These are phyloP conservation scores for Camponotus fellah DNA, from an alignment of 2,888 invertebrate genomes.

Conservation along the genomic window DNA sequence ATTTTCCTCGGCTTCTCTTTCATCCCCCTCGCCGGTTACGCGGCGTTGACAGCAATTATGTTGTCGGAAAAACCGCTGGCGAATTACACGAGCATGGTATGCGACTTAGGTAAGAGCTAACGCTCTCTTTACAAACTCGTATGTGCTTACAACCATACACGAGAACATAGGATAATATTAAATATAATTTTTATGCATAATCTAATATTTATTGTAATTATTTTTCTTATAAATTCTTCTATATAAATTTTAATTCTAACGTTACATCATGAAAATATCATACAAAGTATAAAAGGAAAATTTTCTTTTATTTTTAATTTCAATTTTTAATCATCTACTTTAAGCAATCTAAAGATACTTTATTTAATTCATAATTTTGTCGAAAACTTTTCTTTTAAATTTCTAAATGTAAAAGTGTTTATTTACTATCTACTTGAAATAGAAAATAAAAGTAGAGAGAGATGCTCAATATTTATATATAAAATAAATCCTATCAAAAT, in stretches of 20 bases:
- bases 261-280: neutral
- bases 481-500: no score
- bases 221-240: neutral
- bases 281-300: neutral
- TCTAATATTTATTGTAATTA: neutral
- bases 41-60: conserved; percentile 67
- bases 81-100: conserved; percentile 76
- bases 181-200: neutral
- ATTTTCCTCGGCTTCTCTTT: conserved; percentile 38
- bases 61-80: conserved; percentile 75
- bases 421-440: no score
- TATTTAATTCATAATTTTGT: no score
- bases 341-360: no score
- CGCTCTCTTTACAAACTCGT: conserved; percentile 57
- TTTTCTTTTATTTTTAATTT: no score
- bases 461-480: no score
- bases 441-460: no score
- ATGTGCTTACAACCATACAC: conserved; percentile 13
- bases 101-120: conserved; percentile 65
- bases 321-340: no score
- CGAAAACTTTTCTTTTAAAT: no score
- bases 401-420: no score
- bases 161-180: conserved; percentile 15
- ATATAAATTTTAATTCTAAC: neutral
- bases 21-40: conserved; percentile 26